A percentile compares a stretch with the other conserved stretches of the same genome.
These are phyloP conservation scores for Carlito syrichta DNA, from an alignment of 2,113 vertebrate species.

Conservation along the genomic window DNA sequence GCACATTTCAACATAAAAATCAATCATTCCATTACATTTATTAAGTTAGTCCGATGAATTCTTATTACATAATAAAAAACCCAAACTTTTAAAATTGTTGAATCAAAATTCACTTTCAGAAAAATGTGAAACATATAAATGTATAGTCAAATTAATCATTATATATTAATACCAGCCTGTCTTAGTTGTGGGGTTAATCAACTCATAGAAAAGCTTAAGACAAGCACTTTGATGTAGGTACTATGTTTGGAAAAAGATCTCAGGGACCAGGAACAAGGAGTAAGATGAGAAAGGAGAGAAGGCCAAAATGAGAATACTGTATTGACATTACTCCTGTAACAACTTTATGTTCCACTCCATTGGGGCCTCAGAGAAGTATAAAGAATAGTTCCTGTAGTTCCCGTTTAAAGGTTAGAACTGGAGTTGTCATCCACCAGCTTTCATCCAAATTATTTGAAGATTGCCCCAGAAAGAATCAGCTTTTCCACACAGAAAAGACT, in stretches of 20 bases:
- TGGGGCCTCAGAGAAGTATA: not conserved
- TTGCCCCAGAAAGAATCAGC: not conserved
- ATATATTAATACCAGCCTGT: too few species aligned
- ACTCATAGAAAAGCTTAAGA: not conserved
- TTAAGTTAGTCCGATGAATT: not conserved
- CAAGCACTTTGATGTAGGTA: not conserved
- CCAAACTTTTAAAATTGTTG: not conserved
- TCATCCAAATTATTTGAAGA: not conserved
- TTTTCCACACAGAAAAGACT: not conserved
- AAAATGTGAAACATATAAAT: not conserved
- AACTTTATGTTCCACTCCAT: not conserved
- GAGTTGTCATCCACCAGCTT: not conserved
- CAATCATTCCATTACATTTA: not conserved
- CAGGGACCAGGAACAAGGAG: not conserved
- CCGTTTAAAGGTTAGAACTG: not conserved
- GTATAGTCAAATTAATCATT: not conserved
- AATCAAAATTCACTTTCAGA: not conserved
- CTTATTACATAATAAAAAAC: not conserved
- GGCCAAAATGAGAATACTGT: not conserved
- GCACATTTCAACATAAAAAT: not conserved
- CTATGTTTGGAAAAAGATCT: not conserved
- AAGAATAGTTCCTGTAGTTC: not conserved
- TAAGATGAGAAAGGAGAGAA: not conserved
- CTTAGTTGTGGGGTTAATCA: too few species aligned
- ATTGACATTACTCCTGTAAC: not conserved